Evolutionary conservation across 2,113 vertebrate species (phyloP).

Genomic region (Callaeas wilsoni): DNA sequence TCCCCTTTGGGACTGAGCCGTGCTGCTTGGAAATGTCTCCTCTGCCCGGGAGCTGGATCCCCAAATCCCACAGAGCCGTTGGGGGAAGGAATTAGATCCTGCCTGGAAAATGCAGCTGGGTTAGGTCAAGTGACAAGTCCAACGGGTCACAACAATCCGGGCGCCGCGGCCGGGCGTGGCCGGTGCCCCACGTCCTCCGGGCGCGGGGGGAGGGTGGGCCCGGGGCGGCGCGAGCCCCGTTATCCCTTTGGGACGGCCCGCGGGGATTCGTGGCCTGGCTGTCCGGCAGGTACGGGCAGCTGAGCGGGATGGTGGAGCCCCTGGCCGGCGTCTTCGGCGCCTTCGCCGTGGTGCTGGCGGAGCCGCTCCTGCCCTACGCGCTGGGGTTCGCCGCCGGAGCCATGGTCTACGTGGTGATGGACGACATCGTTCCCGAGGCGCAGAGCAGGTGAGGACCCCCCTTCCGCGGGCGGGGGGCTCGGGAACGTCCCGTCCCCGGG

Average conservation of each 20-base stretch:
- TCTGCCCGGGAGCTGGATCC: background rate
- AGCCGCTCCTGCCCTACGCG: conserved; percentile 90
- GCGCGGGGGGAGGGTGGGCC: rapidly evolving
- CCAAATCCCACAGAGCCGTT: background rate
- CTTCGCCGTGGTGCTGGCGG: conserved; percentile 80
- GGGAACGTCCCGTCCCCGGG: background rate
- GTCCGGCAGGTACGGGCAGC: conserved; percentile 87
- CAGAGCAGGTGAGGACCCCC: conserved; percentile 82
- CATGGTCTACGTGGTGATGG: conserved; percentile 95
- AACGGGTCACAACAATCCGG: rapidly evolving
- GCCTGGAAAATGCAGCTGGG: background rate
- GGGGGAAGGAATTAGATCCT: background rate
- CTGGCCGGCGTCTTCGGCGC: conserved; percentile 84
- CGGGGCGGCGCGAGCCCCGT: rapidly evolving
- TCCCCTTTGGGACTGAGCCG: background rate
- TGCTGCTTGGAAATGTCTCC: background rate
- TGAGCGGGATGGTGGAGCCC: conserved; percentile 97
- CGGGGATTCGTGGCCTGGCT: no score
- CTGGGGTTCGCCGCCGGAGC: conserved; percentile 92
- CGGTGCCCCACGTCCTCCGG: rapidly evolving
- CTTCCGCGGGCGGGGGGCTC: no score
- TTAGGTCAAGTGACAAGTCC: background rate
- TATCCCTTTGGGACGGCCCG: background rate
- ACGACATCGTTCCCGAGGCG: conserved; percentile 95
- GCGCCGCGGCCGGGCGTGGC: background rate